Conservation (phyloP, 2,888 invertebrate genomes). For the Diarsia rubi region DNA sequence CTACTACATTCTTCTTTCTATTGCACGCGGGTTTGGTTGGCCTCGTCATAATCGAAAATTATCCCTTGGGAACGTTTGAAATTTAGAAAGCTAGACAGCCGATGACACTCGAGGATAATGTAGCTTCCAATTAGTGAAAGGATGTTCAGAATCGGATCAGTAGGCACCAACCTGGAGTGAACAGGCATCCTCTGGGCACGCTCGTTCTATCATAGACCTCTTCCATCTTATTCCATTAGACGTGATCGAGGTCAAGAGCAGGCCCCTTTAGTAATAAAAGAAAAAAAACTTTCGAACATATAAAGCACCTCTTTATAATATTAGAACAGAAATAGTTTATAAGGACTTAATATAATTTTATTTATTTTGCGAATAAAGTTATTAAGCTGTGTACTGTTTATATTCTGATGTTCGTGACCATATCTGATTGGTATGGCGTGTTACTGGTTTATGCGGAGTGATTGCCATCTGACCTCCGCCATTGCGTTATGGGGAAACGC, state of each 20-base stretch:
- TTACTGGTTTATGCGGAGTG: slow-evolving; percentile 53
- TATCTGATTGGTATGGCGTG: slow-evolving; percentile 61
- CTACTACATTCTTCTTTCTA: neutral
- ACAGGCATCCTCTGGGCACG: too few species aligned
- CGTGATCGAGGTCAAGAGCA: too few species aligned
- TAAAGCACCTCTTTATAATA: neutral
- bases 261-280: too few species aligned
- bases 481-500: slow-evolving; percentile 35
- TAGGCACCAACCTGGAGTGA: too few species aligned
- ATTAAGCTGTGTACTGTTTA: slow-evolving; percentile 38
- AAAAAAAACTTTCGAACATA: neutral
- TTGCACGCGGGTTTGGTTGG: neutral
- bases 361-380: slow-evolving; percentile 54
- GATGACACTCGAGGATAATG: neutral
- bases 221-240: too few species aligned
- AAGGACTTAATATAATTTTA: slow-evolving; percentile 7
- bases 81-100: neutral
- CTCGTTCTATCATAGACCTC: too few species aligned
- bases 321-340: neutral
- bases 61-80: neutral
- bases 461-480: slow-evolving; percentile 55
- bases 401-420: slow-evolving; percentile 55
- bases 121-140: neutral
- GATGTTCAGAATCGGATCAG: neutral
- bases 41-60: neutral